Evolutionary conservation across 2,113 vertebrate species (phyloP), one percentile per base, ranked within the genome.

Genomic region (Catagonus wagneri): DNA sequence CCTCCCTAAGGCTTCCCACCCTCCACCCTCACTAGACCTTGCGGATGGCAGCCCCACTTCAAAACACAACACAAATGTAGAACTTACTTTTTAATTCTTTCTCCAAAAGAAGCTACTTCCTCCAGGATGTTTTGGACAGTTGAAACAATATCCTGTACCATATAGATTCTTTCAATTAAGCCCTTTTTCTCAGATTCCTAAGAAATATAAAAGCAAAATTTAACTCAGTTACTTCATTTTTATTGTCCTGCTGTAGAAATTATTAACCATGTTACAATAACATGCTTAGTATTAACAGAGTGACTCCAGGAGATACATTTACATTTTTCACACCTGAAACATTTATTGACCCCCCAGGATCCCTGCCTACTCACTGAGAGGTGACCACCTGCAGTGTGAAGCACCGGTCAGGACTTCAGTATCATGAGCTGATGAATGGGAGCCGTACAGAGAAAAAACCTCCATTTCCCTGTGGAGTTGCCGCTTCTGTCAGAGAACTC

Each of bases 41-140:
- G 8, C 54, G 20, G 52, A 54, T 0, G 34, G 58, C 25, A 58
- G n/a, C 5, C 19, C 44, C 0, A n/a, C 60, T 75, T 89, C 63
- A 80, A 80, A 0, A 22, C 14, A 34, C 68, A 72, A 60, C 6
- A 36, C 63, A 44, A 85, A 94, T 2, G 0, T 0, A 44, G 23
- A 58, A 98, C 98, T 99, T 99, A 99, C 99, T 99, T 99, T 98
- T 99, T 99, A 97, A 99, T 98, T 98, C 99, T 99, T 97, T 99
- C 99, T 93, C 99, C 99, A 69, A 99, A 98, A 11, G 99, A 99
- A 68, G 99, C 99, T 9, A 99, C 95, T 98, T 99, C 99, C 96
- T 99, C 99, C 96, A 99, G 97, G 96, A 99, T 95, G 54, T 98
- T 99, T 96, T 99, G 99, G 96, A 99, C 99, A 5, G 98, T 98